Evolutionary conservation across 2,888 invertebrate genomes (phyloP).

Genomic region (Mylabris sibirica): DNA sequence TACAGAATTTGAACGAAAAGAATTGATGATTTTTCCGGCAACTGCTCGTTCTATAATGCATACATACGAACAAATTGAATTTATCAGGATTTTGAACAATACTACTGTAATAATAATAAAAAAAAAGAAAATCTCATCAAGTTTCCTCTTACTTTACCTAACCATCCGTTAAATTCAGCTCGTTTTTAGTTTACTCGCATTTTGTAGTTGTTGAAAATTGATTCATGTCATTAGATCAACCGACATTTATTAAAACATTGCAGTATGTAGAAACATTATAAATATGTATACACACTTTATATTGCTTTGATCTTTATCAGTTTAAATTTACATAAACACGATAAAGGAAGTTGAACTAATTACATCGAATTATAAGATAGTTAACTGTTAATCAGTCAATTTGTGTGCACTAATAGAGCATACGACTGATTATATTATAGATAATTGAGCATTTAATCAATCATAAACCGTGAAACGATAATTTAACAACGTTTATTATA

Average conservation of each 20-base stretch:
- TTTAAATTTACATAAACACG: not conserved
- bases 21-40: not conserved
- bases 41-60: not conserved
- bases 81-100: not conserved
- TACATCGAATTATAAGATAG: not conserved
- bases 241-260: no score
- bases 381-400: slow-evolving; percentile 3
- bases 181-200: not conserved
- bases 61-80: not conserved
- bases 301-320: not conserved
- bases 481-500: not conserved
- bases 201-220: not conserved
- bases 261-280: no score
- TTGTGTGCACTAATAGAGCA: not conserved
- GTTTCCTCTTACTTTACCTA: not conserved
- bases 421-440: not conserved
- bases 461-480: not conserved
- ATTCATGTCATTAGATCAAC: no score
- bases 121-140: not conserved
- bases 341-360: not conserved
- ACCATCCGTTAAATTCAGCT: not conserved
- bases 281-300: no score
- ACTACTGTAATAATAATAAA: no score
- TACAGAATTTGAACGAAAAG: not conserved
- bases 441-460: slow-evolving; percentile 5